Evolutionary conservation across 2,797 vertebrate species (phyloP).

Genomic region (Spinus olivaceus): DNA sequence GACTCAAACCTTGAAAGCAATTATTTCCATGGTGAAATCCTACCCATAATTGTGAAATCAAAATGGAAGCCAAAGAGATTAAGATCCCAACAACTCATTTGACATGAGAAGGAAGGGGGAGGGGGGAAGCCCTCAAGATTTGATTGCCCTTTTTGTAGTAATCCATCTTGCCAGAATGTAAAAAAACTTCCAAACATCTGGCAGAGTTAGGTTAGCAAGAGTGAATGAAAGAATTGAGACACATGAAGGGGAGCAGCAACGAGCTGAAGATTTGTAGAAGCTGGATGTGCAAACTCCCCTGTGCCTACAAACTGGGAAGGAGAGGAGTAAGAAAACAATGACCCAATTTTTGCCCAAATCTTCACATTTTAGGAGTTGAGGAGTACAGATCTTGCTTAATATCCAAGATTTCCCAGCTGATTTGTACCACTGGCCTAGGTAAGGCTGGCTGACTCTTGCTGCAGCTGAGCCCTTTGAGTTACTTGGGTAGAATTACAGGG

Average conservation of each 20-base stretch:
- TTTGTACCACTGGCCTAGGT: neutral
- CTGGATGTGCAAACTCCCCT: neutral
- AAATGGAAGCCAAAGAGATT: neutral
- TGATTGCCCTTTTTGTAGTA: neutral
- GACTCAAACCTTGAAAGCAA: neutral
- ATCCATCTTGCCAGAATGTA: neutral
- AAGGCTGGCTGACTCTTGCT: neutral
- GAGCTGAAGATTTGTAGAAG: neutral
- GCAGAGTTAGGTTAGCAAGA: neutral
- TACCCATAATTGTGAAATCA: neutral
- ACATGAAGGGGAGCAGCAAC: neutral
- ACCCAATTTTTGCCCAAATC: neutral
- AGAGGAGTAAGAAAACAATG: neutral
- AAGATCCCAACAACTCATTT: neutral
- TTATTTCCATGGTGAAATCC: slow-evolving; percentile 3
- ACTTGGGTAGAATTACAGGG: neutral
- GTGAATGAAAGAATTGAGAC: neutral
- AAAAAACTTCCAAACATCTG: neutral
- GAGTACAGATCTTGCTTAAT: neutral
- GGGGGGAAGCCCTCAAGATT: neutral
- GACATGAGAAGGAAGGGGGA: neutral
- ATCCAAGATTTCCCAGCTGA: neutral
- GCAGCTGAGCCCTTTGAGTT: neutral
- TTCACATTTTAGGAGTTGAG: neutral
- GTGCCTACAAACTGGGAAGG: neutral